Percentiles rank a stretch among this genome's conserved stretches.
phyloP scores from a whole-genome alignment of 64 coral and sea anemone species.

The Actinia equina region DNA sequence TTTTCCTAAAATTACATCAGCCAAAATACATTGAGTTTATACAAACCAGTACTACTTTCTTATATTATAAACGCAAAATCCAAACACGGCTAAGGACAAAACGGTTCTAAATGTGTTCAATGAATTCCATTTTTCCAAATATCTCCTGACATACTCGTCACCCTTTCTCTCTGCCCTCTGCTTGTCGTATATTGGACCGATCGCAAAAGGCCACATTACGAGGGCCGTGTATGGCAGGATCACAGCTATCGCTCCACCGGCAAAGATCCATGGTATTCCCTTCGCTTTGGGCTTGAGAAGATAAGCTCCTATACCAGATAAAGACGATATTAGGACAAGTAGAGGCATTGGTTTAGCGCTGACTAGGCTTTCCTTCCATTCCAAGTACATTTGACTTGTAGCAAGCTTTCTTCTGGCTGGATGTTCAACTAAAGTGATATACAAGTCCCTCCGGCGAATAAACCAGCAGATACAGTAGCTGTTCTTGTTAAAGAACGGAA shows the following conservation, averaged over 20 bases:
- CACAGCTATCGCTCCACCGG: conserved; percentile 26
- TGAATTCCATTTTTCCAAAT: conserved; percentile 38
- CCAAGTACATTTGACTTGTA: conserved; percentile 48
- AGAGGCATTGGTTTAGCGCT: conserved; percentile 53
- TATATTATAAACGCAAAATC: neutral
- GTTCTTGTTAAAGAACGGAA: conserved; percentile 27
- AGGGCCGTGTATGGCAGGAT: conserved; percentile 36
- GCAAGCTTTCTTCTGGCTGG: conserved; percentile 69
- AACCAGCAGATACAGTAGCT: conserved; percentile 49
- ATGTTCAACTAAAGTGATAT: conserved; percentile 79
- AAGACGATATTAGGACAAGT: conserved; percentile 46
- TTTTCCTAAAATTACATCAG: neutral
- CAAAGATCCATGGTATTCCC: conserved; percentile 48
- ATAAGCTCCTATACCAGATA: conserved; percentile 71
- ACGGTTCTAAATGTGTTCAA: conserved; percentile 31
- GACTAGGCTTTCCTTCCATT: conserved; percentile 83
- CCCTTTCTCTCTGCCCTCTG: conserved; percentile 36
- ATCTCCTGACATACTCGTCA: conserved; percentile 4
- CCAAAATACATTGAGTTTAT: neutral
- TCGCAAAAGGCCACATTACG: conserved; percentile 40
- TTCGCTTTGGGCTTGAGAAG: conserved; percentile 49
- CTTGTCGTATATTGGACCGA: conserved; percentile 43
- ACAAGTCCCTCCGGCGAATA: conserved; percentile 67
- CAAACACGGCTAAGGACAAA: conserved; percentile 7
- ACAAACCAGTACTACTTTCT: neutral